phyloP scores from a whole-genome alignment of 1,140 invertebrate species.

The Aphis craccivora region DNA sequence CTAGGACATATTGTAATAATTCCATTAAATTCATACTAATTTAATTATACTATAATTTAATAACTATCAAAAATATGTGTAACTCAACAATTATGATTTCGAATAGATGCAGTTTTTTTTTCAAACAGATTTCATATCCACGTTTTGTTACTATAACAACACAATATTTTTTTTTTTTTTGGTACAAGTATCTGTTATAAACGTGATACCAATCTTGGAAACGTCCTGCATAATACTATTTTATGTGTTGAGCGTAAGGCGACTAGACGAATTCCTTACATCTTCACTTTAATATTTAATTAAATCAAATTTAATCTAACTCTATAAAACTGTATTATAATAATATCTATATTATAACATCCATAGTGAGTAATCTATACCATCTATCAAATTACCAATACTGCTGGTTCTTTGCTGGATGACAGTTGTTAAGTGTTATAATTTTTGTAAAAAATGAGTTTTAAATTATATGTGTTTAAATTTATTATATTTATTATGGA shows the following conservation, averaged over 20 bases:
- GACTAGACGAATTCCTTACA: neutral
- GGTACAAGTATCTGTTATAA: neutral
- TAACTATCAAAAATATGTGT: neutral
- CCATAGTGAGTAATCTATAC: neutral
- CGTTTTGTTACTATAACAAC: neutral
- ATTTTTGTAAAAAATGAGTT: slow-evolving; percentile 24
- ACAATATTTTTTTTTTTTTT: neutral
- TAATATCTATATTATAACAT: neutral
- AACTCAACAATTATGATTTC: neutral
- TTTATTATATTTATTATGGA: neutral
- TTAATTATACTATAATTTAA: neutral
- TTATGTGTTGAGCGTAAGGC: neutral
- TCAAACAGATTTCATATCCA: neutral
- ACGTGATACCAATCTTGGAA: neutral
- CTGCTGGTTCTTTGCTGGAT: neutral
- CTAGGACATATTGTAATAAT: neutral
- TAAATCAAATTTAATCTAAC: neutral
- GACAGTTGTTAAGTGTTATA: neutral
- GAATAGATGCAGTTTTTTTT: neutral
- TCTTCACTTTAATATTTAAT: neutral
- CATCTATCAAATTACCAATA: neutral
- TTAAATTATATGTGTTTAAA: neutral
- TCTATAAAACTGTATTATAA: neutral
- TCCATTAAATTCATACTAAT: neutral
- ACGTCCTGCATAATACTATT: neutral